Evolutionary conservation across 2,888 invertebrate species (phyloP).

Genomic region (Dryadula phaetusa): DNA sequence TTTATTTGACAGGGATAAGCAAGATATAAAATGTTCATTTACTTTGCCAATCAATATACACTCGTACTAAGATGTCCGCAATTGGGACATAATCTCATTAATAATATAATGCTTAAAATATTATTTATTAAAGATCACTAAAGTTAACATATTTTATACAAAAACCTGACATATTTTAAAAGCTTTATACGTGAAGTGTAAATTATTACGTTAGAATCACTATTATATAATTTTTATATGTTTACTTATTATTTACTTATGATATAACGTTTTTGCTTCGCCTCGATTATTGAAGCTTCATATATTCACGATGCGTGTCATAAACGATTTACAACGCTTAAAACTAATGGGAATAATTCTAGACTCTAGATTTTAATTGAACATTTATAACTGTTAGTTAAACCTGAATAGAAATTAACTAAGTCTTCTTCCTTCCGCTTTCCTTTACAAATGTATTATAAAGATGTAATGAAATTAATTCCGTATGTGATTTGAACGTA

Average conservation of each 20-base stretch:
- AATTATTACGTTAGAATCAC: background rate
- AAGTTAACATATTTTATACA: no score
- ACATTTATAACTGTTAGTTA: background rate
- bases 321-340: conserved; percentile 16
- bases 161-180: no score
- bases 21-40: no score
- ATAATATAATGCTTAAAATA: no score
- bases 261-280: conserved; percentile 1
- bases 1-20: no score
- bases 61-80: no score
- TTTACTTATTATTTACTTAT: conserved; percentile 25
- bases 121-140: no score
- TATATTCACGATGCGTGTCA: background rate
- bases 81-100: no score
- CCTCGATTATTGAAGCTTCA: background rate
- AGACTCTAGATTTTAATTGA: background rate
- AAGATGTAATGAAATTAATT: background rate
- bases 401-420: background rate
- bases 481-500: background rate
- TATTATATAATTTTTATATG: conserved; percentile 24
- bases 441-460: background rate
- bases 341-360: background rate
- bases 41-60: no score
- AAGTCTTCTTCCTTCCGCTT: background rate
- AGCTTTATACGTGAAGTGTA: background rate